Conservation (phyloP, 2,888 invertebrate species). For the Ommatoiulus sabulosus region DNA sequence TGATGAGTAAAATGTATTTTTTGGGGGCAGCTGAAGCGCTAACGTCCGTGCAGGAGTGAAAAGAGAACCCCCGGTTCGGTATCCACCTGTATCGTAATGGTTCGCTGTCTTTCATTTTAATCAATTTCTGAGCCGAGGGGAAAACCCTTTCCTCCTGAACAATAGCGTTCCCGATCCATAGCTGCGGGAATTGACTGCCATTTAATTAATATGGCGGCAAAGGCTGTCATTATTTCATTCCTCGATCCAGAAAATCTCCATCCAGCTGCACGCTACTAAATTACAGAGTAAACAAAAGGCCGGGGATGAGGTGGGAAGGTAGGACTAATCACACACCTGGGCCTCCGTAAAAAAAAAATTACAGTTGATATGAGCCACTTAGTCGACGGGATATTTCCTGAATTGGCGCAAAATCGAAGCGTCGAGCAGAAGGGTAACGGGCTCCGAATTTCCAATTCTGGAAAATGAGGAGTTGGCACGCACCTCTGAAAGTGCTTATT, state of each 20-base stretch:
- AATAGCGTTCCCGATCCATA: background rate
- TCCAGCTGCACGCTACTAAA: conserved; percentile 41
- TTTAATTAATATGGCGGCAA: conserved; percentile 41
- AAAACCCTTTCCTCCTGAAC: background rate
- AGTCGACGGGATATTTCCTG: background rate
- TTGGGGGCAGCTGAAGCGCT: background rate
- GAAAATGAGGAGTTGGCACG: background rate
- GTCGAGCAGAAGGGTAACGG: conserved; percentile 33
- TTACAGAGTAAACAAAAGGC: conserved; percentile 45
- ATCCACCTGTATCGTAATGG: conserved; percentile 45
- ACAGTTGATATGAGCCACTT: background rate
- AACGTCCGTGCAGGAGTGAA: conserved; percentile 9
- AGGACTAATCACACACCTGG: conserved; percentile 45
- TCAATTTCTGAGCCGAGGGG: background rate
- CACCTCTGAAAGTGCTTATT: background rate
- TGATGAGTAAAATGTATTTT: background rate
- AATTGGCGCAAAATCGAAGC: background rate
- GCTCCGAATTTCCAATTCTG: background rate
- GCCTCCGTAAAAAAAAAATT: conserved; percentile 22
- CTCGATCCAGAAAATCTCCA: conserved; percentile 44
- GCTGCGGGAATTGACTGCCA: conserved; percentile 9
- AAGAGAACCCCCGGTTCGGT: background rate
- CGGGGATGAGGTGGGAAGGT: conserved; percentile 42
- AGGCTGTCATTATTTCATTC: conserved; percentile 38
- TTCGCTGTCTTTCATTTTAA: conserved; percentile 40